A percentile compares a stretch with the other conserved stretches of the same genome.
Conservation (phyloP, 2,888 invertebrate genomes). For the Seira sanloemensis region DNA sequence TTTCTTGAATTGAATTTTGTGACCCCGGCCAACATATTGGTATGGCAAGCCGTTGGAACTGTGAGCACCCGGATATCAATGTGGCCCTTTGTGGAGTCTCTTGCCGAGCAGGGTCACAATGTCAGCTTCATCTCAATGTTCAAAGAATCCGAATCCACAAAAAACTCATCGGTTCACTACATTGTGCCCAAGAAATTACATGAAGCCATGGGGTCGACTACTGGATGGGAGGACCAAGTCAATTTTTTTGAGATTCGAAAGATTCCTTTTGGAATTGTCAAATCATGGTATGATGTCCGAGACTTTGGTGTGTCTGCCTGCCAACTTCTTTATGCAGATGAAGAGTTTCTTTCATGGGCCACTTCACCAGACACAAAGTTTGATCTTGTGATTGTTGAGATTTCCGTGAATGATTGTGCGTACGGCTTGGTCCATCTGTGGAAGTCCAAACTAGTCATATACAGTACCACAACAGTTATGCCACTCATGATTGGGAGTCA, state of each 20-base stretch:
- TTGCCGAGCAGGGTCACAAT: constrained; percentile 35
- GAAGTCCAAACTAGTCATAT: constrained; percentile 34
- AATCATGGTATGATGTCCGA: constrained; percentile 22
- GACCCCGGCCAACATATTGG: constrained; percentile 40
- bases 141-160: constrained; percentile 12
- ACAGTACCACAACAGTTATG: constrained; percentile 27
- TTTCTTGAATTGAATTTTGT: too few relatives aligned
- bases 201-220: not conserved
- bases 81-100: constrained; percentile 19
- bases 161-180: constrained; percentile 22
- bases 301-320: constrained; percentile 29
- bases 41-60: constrained; percentile 39
- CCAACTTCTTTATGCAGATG: constrained; percentile 35
- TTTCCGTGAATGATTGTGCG: constrained; percentile 62
- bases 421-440: constrained; percentile 49
- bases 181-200: constrained; percentile 19
- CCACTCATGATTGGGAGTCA: constrained; percentile 17
- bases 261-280: constrained; percentile 11
- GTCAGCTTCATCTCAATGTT: constrained; percentile 29
- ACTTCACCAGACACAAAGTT: constrained; percentile 23
- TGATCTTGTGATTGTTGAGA: constrained; percentile 51
- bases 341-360: constrained; percentile 50
- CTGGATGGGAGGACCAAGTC: not conserved
- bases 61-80: constrained; percentile 38
- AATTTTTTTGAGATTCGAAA: constrained; percentile 38